A percentile compares a stretch with the other conserved stretches of the same genome.
Evolutionary conservation across 2,113 vertebrate genomes (phyloP).

Genomic region (Neogobius melanostomus): DNA sequence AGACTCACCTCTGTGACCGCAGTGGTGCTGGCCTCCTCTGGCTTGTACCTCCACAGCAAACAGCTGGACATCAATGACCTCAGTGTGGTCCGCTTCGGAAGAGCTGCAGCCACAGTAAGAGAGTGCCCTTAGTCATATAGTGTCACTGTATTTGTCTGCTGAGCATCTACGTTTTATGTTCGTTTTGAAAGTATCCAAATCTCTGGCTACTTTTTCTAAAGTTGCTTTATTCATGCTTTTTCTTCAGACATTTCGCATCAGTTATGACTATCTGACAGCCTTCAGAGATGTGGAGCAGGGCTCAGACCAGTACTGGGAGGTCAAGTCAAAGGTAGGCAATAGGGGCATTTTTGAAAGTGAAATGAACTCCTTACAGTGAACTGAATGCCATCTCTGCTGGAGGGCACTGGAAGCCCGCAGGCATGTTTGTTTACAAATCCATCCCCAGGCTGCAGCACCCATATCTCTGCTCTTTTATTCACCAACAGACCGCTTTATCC

Average conservation of each 20-base stretch:
- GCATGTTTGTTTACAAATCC: background rate
- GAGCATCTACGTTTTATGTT: background rate
- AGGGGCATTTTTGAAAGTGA: too few relatives aligned
- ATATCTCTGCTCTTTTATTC: background rate
- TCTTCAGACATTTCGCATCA: constrained; percentile 88
- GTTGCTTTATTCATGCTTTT: background rate
- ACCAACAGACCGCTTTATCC: background rate
- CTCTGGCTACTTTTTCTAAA: background rate
- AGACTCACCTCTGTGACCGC: constrained; percentile 82
- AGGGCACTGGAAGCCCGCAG: background rate
- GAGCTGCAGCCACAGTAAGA: constrained; percentile 88
- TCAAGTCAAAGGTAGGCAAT: constrained; percentile 86
- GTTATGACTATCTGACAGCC: constrained; percentile 89
- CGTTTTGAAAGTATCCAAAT: background rate
- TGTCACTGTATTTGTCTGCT: too few relatives aligned
- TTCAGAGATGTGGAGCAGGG: constrained; percentile 80
- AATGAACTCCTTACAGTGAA: too few relatives aligned
- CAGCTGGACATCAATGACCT: constrained; percentile 87
- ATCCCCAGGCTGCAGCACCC: background rate
- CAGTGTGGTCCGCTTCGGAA: constrained; percentile 86
- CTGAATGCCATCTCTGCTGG: background rate
- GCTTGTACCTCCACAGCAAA: constrained; percentile 81
- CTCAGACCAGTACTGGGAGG: constrained; percentile 83
- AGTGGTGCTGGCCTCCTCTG: constrained; percentile 80
- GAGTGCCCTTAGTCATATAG: background rate